phyloP scores from a whole-genome alignment of 2,797 vertebrate genomes.

The Gymnothorax reevesii region DNA sequence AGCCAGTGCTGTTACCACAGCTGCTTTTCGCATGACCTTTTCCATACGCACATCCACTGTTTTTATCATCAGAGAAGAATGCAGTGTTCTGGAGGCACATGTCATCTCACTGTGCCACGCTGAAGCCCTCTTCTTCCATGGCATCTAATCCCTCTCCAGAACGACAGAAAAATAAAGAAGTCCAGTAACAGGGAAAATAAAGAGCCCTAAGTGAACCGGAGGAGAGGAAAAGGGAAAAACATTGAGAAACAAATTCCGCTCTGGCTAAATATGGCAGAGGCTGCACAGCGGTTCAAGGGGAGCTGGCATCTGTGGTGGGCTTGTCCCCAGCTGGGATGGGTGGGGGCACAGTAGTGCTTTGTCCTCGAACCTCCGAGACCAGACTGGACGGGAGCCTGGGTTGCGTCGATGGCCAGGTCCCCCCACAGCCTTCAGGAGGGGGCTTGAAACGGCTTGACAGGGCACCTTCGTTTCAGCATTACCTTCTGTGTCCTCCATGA shows the following conservation, averaged over 20 bases:
- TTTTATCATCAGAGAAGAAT: constrained; percentile 24
- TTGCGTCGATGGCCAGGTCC: constrained; percentile 35
- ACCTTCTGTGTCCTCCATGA: background rate
- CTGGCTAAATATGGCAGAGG: constrained; percentile 63
- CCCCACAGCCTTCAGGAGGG: background rate
- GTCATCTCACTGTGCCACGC: constrained; percentile 32
- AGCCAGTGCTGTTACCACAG: background rate
- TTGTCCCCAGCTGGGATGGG: constrained; percentile 42
- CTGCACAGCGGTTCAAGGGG: constrained; percentile 47
- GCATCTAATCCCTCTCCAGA: constrained; percentile 43
- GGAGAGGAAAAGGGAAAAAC: constrained; percentile 54
- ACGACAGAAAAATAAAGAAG: constrained; percentile 58
- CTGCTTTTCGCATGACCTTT: constrained; percentile 9
- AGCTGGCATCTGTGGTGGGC: constrained; percentile 55
- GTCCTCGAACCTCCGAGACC: constrained; percentile 48
- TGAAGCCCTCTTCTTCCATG: constrained; percentile 41
- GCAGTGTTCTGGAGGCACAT: constrained; percentile 38
- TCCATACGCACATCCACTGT: constrained; percentile 20
- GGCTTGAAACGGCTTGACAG: background rate
- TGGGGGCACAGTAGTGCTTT: constrained; percentile 61
- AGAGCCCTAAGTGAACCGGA: constrained; percentile 52
- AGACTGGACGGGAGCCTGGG: constrained; percentile 40
- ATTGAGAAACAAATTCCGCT: constrained; percentile 70
- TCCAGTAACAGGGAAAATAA: constrained; percentile 54
- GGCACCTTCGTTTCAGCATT: constrained; percentile 3